Conservation (phyloP, 2,113 vertebrate species). For the Chitala chitala region DNA sequence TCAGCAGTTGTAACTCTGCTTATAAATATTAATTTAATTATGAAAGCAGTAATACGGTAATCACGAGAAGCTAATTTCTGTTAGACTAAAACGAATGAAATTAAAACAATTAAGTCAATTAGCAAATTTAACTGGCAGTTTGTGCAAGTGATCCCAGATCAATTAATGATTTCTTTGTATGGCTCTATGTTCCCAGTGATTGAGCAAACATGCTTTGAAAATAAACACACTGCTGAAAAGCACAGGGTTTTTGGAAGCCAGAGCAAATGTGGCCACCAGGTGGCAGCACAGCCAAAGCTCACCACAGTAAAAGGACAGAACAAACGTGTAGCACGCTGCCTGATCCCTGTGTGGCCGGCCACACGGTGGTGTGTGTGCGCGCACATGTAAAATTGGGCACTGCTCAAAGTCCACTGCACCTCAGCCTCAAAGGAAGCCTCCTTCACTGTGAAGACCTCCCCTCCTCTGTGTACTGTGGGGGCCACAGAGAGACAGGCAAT, state of each 20-base stretch:
- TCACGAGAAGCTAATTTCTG: no score
- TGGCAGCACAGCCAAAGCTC: background rate
- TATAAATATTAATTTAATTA: background rate
- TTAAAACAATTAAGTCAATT: background rate
- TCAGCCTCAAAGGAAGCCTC: slow-evolving; percentile 12
- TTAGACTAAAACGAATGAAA: no score
- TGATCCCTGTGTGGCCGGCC: no score
- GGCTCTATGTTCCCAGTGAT: background rate
- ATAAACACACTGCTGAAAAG: background rate
- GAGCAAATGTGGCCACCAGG: background rate
- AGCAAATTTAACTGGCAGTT: background rate
- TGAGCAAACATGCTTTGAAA: background rate
- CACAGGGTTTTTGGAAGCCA: background rate
- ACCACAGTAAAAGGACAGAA: background rate
- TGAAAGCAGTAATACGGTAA: no score
- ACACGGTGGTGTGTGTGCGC: background rate
- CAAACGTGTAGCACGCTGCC: background rate
- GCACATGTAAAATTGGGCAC: background rate
- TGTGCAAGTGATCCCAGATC: background rate
- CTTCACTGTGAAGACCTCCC: background rate
- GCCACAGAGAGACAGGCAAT: slow-evolving; percentile 26
- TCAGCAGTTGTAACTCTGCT: background rate
- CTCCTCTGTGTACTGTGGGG: background rate
- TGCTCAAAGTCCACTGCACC: background rate
- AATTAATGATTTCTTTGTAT: background rate